These are phyloP conservation scores for Sussaba pulchella DNA, from an alignment of 2,888 invertebrate genomes.

Conservation along the genomic window DNA sequence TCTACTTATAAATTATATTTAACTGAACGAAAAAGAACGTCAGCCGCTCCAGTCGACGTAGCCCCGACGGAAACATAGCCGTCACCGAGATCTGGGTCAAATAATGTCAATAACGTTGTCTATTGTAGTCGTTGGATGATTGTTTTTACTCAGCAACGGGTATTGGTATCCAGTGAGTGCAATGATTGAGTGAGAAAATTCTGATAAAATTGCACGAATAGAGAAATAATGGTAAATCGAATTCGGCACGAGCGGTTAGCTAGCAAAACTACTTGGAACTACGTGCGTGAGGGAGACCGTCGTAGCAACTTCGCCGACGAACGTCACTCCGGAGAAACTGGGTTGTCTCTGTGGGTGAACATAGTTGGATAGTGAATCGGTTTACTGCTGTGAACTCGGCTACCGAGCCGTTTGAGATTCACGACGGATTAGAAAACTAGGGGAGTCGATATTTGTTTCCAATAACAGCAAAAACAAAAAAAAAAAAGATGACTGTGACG, in stretches of 20 bases:
- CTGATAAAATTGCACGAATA: neutral
- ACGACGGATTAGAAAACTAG: neutral
- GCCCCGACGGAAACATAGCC: too few relatives aligned
- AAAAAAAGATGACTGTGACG: neutral
- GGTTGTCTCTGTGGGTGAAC: slow-evolving; percentile 1
- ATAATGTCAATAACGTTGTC: neutral
- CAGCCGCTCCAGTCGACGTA: too few relatives aligned
- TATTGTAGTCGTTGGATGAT: neutral
- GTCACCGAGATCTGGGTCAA: too few relatives aligned
- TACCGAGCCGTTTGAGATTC: neutral
- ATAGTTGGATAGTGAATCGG: slow-evolving; percentile 5
- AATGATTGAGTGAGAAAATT: neutral
- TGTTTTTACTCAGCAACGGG: too few relatives aligned
- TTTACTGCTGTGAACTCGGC: neutral
- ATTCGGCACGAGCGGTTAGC: slow-evolving; percentile 3
- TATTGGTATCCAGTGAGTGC: neutral
- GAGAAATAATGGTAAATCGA: slow-evolving; percentile 6
- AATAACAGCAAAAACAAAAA: neutral
- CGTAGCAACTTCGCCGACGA: slow-evolving; percentile 8
- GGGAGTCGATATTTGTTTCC: neutral
- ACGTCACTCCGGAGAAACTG: slow-evolving; percentile 1
- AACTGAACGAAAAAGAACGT: too few relatives aligned
- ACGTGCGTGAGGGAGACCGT: slow-evolving; percentile 17
- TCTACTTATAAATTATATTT: too few relatives aligned
- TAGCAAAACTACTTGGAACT: slow-evolving; percentile 18